Conservation (phyloP, 2,888 invertebrate genomes). For the Polydesmus complanatus region DNA sequence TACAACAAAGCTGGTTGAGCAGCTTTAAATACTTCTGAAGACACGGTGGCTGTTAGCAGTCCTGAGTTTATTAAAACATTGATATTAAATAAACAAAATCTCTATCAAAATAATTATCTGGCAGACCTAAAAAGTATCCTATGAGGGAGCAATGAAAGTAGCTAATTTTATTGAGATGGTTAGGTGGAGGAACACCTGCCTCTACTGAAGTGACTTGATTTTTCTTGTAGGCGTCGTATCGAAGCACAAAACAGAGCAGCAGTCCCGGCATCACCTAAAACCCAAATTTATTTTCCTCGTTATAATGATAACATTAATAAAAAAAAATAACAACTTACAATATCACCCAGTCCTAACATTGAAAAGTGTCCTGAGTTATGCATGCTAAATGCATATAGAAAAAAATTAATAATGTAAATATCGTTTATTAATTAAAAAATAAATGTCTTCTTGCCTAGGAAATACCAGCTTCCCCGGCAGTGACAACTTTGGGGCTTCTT, state of each 20-base stretch:
- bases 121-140: slow-evolving; percentile 79
- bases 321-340: slow-evolving; percentile 35
- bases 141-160: slow-evolving; percentile 98
- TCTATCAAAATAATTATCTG: slow-evolving; percentile 9
- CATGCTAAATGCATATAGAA: too few relatives aligned
- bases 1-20: slow-evolving; percentile 94
- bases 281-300: background rate
- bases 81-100: background rate
- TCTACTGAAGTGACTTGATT: slow-evolving; percentile 52
- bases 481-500: slow-evolving; percentile 87
- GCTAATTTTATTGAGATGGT: slow-evolving; percentile 42
- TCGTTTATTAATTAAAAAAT: background rate
- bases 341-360: slow-evolving; percentile 64
- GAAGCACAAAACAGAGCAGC: slow-evolving; percentile 84
- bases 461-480: slow-evolving; percentile 93
- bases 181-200: slow-evolving; percentile 44
- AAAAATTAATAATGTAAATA: too few relatives aligned
- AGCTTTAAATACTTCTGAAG: slow-evolving; percentile 94
- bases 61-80: slow-evolving; percentile 26
- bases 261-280: slow-evolving; percentile 82
- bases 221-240: slow-evolving; percentile 95
- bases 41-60: slow-evolving; percentile 88
- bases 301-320: background rate
- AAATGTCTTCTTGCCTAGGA: slow-evolving; percentile 41
- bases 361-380: slow-evolving; percentile 94